Evolutionary conservation across 2,113 vertebrate species (phyloP), one percentile per base, ranked within the genome.

Genomic region (Scartelaos histophorus): DNA sequence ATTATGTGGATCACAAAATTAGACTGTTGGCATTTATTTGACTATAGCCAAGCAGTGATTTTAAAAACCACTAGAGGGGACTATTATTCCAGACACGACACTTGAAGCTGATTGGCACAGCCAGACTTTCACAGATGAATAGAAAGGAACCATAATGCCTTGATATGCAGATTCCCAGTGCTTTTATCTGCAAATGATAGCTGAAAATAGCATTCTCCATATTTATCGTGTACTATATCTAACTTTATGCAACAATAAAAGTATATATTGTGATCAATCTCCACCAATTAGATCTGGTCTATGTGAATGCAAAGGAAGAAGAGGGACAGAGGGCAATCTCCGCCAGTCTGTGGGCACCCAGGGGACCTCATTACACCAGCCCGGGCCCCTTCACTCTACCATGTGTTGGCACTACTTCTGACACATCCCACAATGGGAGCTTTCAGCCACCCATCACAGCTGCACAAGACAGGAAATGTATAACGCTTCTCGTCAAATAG

Each of bases 361-460:
- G 82, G 88, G 90, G 90, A 91, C 80, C 90, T 90, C 90, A 91
- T 91, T 91, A 91, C 78, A 89, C 76, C 46, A 29, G 67, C 88
- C 74, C 67, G 75, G 82, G 84, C 80, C 82, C 76, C 65, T 68
- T 81, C 70, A 71, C 74, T 4, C 9, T 64, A 77, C 71, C 69
- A 77, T 73, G 74, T 71, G 74, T 47, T 88, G 87, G 88, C 90
- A 84, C 71, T 61, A 54, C 78, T 87, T 89, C 84, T 90, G 83
- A 88, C 82, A 76, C 70, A 74, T 45, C 56, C 22, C 69, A 43
- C 38, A 74, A 77, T 10, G 58, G 60, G 66, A 67, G 71, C 34
- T 34, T 64, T 64, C 34, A 64, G 61, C 17, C 61, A 34, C 35
- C 34, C 34, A n/a, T 64, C 61, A 64, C 61, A 76, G 70, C 29